Evolutionary conservation across 2,113 vertebrate genomes (phyloP).

Genomic region (Psammodynastes pulverulentus): DNA sequence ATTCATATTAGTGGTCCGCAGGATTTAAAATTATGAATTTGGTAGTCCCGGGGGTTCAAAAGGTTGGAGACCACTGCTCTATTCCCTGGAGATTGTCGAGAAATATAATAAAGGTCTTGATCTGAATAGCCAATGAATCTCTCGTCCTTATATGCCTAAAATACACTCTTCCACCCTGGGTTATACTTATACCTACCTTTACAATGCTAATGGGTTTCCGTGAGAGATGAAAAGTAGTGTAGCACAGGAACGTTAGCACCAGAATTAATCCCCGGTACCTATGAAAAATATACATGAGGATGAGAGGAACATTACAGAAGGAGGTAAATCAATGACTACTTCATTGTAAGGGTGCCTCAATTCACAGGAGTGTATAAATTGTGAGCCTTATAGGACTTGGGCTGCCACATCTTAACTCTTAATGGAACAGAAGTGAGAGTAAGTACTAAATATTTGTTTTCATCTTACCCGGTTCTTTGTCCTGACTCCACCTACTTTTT

Average conservation of each 20-base stretch:
- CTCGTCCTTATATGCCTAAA: not conserved
- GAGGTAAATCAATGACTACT: not conserved
- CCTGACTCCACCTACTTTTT: not conserved
- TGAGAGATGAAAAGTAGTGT: conserved; percentile 92
- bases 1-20: no score
- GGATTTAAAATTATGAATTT: no score
- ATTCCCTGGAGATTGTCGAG: not conserved
- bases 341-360: not conserved
- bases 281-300: not conserved
- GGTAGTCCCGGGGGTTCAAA: no score
- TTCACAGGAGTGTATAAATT: not conserved
- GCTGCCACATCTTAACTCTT: not conserved
- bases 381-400: not conserved
- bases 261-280: conserved; percentile 89
- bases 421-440: not conserved
- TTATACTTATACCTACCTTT: conserved; percentile 74
- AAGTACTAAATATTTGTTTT: not conserved
- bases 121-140: not conserved
- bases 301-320: not conserved
- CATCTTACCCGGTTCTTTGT: not conserved
- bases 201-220: conserved; percentile 96
- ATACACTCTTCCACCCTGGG: not conserved
- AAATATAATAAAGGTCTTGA: not conserved
- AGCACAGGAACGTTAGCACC: conserved; percentile 89
- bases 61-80: not conserved